These are phyloP conservation scores for Bambusicola thoracicus DNA, from an alignment of 2,113 vertebrate species.

Conservation along the genomic window DNA sequence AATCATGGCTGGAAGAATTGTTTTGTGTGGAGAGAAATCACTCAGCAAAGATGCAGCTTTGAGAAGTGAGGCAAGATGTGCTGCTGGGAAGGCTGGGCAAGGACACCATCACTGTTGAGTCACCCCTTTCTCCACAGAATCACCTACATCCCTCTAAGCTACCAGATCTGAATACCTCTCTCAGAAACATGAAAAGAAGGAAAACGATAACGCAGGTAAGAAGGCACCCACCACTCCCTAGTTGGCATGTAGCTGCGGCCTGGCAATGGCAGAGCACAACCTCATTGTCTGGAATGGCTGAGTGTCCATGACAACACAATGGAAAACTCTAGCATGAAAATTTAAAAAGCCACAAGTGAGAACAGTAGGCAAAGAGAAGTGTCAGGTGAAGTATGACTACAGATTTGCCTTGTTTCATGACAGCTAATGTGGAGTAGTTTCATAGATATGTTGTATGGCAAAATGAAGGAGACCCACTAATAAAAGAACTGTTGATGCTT, in stretches of 20 bases:
- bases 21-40: neutral
- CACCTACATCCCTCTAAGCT: neutral
- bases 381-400: neutral
- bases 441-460: neutral
- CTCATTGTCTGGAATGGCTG: neutral
- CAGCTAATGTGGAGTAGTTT: neutral
- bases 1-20: neutral
- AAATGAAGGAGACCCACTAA: neutral
- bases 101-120: neutral
- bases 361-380: neutral
- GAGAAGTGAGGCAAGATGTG: neutral
- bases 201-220: neutral
- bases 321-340: neutral
- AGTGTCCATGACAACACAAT: neutral
- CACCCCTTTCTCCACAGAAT: neutral
- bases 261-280: neutral
- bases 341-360: neutral
- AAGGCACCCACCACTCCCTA: neutral
- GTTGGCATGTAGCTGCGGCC: fast-evolving
- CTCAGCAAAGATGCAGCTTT: neutral
- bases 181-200: neutral
- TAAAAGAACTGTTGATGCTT: neutral
- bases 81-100: neutral
- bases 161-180: neutral
- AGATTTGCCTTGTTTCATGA: neutral